Evolutionary conservation across 2,113 vertebrate genomes (phyloP), one percentile per base, ranked within the genome.

Genomic region (Pelusios castaneus): DNA sequence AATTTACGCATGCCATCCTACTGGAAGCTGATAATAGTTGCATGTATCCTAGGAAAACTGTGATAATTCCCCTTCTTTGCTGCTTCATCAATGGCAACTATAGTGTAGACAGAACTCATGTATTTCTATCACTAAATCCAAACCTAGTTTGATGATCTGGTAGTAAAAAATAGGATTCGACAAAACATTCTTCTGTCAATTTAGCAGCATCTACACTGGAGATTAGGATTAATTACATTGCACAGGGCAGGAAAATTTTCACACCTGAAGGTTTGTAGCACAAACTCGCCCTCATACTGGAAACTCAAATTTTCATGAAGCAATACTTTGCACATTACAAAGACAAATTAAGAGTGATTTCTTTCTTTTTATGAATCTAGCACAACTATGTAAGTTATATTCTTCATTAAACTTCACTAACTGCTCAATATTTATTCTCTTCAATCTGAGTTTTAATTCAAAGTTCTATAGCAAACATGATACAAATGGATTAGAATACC

Each of bases 381-480:
- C 8, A 31, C 11, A 2, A 43, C 2, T 34, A 4, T 1, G 21
- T 25, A 34, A 80, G 52, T n/a, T 63, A 63, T 34, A 63, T 14
- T 31, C 60, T 63, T 67, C 13, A 34, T 38, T 83, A 82, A 88
- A 89, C 29, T 63, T 7, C 25, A 58, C 47, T 47, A 24, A 56
- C 22, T 34, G 8, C 17, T 52, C 11, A 34, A 3, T 16, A 43
- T 79, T 60, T 91, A 38, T n/a, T 67, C 63, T 47, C 24, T 47
- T 13, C 13, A 9, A 1, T 85, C 85, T 51, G 41, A 86, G 16
- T 25, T 4, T 0, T 2, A 58, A 81, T 8, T 60, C 52, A 67
- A 34, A 27, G 56, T 0, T 0, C 2, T 58, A 80, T 3, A 14
- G 2, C 17, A 8, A 0, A 55, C 1, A 11, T 22, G 34, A 11